These are phyloP conservation scores for Drosophila falleni DNA, from an alignment of 2,888 invertebrate genomes.

Conservation along the genomic window DNA sequence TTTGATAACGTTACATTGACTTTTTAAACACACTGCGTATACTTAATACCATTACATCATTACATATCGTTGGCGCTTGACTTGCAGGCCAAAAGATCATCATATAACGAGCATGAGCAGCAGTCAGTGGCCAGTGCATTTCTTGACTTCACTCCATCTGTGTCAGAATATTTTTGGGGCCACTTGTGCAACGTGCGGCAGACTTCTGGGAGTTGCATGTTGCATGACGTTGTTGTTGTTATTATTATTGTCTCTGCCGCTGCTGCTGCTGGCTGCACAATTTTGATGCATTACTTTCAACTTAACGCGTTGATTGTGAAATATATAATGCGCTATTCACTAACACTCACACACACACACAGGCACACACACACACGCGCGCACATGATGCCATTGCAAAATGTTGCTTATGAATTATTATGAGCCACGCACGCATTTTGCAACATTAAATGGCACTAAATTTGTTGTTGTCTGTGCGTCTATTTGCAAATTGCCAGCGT, in stretches of 20 bases:
- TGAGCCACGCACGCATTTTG: conserved; percentile 78
- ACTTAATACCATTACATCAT: not conserved
- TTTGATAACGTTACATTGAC: not conserved
- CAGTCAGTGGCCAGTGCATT: conserved; percentile 19
- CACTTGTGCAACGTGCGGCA: conserved; percentile 24
- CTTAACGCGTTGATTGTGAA: conserved; percentile 76
- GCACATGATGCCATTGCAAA: conserved; percentile 60
- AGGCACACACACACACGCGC: conserved; percentile 6
- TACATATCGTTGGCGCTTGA: not conserved
- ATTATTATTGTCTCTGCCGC: conserved; percentile 24
- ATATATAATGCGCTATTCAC: conserved; percentile 52
- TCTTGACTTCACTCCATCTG: conserved; percentile 58
- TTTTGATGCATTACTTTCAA: conserved; percentile 80
- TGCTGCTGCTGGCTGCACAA: conserved; percentile 33
- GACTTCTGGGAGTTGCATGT: conserved; percentile 4
- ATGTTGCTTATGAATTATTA: conserved; percentile 82
- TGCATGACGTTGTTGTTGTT: conserved; percentile 6
- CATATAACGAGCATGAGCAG: conserved; percentile 13
- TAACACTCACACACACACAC: conserved; percentile 5
- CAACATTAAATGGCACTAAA: conserved; percentile 80
- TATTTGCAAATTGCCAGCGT: conserved; percentile 73
- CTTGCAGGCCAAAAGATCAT: conserved; percentile 15
- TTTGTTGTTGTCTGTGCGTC: conserved; percentile 73
- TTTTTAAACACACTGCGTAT: conserved; percentile 8
- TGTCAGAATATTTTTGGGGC: conserved; percentile 48